Evolutionary conservation across 1,140 invertebrate genomes (phyloP).

Genomic region (Metaphire vulgaris): DNA sequence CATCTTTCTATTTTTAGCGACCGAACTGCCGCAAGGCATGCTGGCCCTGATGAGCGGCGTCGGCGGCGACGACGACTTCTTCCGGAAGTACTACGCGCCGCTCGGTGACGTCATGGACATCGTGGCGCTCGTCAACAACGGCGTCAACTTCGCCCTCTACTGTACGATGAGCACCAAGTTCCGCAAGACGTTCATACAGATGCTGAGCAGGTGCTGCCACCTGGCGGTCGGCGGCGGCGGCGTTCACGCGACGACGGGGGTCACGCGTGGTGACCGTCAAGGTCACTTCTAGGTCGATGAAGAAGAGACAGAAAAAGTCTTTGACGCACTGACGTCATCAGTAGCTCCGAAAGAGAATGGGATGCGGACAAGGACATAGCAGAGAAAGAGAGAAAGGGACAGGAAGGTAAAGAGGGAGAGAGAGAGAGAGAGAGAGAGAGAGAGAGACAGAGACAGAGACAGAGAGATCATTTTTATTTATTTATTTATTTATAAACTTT

Average conservation of each 20-base stretch:
- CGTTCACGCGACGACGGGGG: no score
- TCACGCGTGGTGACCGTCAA: no score
- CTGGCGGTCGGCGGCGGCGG: not conserved
- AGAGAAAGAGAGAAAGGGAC: no score
- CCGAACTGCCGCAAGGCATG: conserved; percentile 67
- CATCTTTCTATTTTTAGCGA: conserved; percentile 73
- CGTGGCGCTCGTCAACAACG: conserved; percentile 8
- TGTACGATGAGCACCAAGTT: conserved; percentile 14
- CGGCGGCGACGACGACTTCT: conserved; percentile 35
- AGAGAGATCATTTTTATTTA: no score
- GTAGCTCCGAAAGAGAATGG: not conserved
- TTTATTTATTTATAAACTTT: no score
- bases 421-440: no score
- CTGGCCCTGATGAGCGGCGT: conserved; percentile 46
- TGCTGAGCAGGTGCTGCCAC: conserved; percentile 3
- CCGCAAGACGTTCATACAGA: conserved; percentile 6
- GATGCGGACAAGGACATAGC: not conserved
- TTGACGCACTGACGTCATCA: no score
- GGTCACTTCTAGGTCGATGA: not conserved
- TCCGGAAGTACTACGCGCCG: conserved; percentile 40
- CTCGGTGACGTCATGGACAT: conserved; percentile 14
- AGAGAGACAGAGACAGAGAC: no score
- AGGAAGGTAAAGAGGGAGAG: no score
- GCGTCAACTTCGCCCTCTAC: conserved; percentile 16
- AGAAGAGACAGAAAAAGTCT: not conserved